A percentile compares a stretch with the other conserved stretches of the same genome.
These are phyloP conservation scores for Vanessa atalanta DNA, from an alignment of 1,140 invertebrate genomes.

Conservation along the genomic window DNA sequence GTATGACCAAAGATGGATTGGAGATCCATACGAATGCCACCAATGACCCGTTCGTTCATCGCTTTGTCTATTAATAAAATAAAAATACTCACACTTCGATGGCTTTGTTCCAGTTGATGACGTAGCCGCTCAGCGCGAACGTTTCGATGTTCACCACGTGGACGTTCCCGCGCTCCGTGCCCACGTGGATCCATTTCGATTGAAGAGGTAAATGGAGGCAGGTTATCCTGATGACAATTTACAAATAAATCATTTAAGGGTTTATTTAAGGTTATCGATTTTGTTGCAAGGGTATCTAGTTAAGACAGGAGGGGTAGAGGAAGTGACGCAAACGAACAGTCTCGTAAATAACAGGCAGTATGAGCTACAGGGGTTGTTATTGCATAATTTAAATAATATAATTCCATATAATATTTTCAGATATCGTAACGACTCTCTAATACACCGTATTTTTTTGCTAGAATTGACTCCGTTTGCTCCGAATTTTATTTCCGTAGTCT, in stretches of 20 bases:
- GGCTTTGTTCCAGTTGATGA: conserved; percentile 99
- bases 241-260: background rate
- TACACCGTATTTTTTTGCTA: too few relatives aligned
- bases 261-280: background rate
- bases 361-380: background rate
- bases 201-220: conserved; percentile 96
- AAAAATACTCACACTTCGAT: conserved; percentile 97
- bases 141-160: conserved; percentile 98
- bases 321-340: too few relatives aligned
- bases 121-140: conserved; percentile 97
- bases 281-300: background rate
- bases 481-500: too few relatives aligned
- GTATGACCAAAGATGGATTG: too few relatives aligned
- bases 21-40: too few relatives aligned
- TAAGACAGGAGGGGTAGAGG: background rate
- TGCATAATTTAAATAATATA: too few relatives aligned
- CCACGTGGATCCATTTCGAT: conserved; percentile 99
- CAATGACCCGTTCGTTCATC: background rate
- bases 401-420: too few relatives aligned
- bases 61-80: background rate
- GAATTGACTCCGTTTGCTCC: too few relatives aligned
- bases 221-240: conserved; percentile 89
- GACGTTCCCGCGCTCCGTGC: conserved; percentile 98
- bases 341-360: background rate
- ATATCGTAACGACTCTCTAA: too few relatives aligned